phyloP scores from a whole-genome alignment of 2,888 invertebrate species.

The Drosophila cognata region DNA sequence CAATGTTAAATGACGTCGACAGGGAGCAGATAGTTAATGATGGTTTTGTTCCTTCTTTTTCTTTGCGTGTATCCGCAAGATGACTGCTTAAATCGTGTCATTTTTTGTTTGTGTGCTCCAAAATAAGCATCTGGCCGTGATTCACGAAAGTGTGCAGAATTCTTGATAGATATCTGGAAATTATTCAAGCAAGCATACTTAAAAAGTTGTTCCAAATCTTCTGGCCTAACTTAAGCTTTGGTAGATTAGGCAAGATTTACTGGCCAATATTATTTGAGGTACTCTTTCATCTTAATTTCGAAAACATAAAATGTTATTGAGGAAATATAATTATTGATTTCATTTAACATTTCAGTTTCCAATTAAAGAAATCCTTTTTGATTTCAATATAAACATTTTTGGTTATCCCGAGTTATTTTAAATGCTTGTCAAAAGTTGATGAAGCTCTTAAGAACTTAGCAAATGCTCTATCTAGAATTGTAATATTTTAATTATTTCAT shows the following conservation, averaged over 20 bases:
- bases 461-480: neutral
- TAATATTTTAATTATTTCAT: neutral
- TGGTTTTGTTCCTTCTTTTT: slow-evolving; percentile 3
- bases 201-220: neutral
- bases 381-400: neutral
- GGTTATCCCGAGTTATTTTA: neutral
- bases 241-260: neutral
- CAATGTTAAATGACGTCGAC: slow-evolving; percentile 51
- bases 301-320: neutral
- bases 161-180: neutral
- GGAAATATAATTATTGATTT: neutral
- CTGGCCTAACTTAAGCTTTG: neutral
- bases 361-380: neutral
- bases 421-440: neutral
- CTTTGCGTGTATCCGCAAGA: slow-evolving; percentile 7
- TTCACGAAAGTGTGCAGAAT: neutral
- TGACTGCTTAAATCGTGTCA: slow-evolving; percentile 14
- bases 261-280: neutral
- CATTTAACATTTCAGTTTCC: neutral
- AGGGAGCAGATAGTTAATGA: slow-evolving; percentile 42
- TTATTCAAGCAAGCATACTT: neutral
- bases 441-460: neutral
- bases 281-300: fast-evolving
- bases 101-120: neutral
- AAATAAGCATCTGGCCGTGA: neutral